Conservation (phyloP, 1,140 invertebrate genomes). For the Pararge aegeria region DNA sequence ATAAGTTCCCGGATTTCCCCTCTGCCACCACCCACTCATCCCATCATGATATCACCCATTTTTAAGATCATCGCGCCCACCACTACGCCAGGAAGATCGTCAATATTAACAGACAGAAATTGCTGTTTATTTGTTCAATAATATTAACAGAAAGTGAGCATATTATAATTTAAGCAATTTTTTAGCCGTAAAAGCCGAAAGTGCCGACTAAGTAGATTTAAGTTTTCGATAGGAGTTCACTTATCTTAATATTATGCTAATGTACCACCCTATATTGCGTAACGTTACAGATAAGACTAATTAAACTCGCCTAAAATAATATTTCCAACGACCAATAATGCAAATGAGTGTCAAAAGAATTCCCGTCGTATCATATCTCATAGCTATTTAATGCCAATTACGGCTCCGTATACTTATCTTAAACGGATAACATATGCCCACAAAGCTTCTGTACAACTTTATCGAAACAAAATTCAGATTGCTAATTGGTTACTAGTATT, state of each 20-base stretch:
- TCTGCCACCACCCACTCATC: no score
- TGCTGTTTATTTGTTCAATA: no score
- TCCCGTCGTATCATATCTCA: constrained; percentile 22
- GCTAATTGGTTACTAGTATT: constrained; percentile 65
- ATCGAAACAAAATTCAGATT: constrained; percentile 47
- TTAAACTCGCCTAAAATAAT: constrained; percentile 12
- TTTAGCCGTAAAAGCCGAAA: no score
- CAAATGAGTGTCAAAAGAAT: constrained; percentile 10
- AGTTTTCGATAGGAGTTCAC: neutral
- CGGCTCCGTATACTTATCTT: constrained; percentile 32
- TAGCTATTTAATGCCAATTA: constrained; percentile 34
- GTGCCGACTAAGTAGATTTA: neutral
- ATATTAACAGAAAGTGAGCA: no score
- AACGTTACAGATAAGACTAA: neutral
- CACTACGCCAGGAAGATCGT: no score
- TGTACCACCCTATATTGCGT: neutral
- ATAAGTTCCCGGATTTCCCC: no score
- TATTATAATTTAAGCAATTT: no score
- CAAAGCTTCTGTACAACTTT: constrained; percentile 36
- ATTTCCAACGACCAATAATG: constrained; percentile 1
- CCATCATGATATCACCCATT: no score
- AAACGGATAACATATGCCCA: constrained; percentile 32
- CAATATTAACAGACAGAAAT: no score
- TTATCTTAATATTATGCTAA: neutral
- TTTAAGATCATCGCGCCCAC: no score